These are phyloP conservation scores for Leptinotarsa peninsularis DNA, from an alignment of 2,888 invertebrate species.

Conservation along the genomic window DNA sequence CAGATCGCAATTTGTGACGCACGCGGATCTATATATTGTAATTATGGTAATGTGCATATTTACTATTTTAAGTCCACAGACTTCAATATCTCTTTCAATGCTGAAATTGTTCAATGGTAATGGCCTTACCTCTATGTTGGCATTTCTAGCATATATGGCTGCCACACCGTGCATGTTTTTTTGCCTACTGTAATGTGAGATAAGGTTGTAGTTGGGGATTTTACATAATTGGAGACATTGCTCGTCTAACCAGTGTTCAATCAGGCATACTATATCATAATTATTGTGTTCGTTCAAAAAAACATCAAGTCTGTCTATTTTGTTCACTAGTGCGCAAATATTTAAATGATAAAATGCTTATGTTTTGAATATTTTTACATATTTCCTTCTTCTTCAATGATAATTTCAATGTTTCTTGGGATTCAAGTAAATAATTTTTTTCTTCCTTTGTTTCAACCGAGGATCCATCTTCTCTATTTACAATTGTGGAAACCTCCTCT, in stretches of 20 bases:
- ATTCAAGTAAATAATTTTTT: neutral
- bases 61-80: neutral
- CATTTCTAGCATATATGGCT: neutral
- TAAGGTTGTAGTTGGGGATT: conserved; percentile 14
- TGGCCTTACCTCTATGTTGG: conserved; percentile 16
- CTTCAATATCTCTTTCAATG: conserved; percentile 21
- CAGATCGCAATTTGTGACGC: conserved; percentile 17
- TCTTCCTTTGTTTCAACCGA: conserved; percentile 6
- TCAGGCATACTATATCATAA: conserved; percentile 15
- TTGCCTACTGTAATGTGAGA: conserved; percentile 9
- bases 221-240: conserved; percentile 20
- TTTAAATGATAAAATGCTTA: conserved; percentile 5
- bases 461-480: conserved; percentile 20
- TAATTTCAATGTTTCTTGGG: neutral
- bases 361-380: neutral
- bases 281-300: conserved; percentile 17
- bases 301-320: conserved; percentile 9
- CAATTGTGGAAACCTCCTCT: conserved; percentile 3
- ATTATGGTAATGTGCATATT: conserved; percentile 12
- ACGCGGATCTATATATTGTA: conserved; percentile 12
- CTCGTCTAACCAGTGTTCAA: conserved; percentile 19
- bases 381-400: neutral
- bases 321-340: conserved; percentile 15
- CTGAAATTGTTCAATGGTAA: conserved; percentile 19
- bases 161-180: neutral